Percentiles rank a stretch among this genome's conserved stretches.
phyloP scores from a whole-genome alignment of 2,797 vertebrate genomes.

The Bovichtus variegatus region DNA sequence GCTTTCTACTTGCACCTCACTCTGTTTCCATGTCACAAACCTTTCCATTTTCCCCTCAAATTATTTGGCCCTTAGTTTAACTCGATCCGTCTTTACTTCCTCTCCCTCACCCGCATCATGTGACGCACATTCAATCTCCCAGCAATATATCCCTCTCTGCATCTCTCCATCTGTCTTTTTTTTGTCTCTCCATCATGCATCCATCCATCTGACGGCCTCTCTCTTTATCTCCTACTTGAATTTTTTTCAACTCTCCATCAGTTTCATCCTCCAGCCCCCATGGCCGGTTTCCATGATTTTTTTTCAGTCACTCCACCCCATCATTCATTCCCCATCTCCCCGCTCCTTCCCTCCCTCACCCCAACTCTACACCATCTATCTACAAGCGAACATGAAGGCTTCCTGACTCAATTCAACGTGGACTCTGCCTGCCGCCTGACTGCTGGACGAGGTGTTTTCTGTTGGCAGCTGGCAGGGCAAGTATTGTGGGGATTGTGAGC shows the following conservation, averaged over 20 bases:
- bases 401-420: conserved; percentile 34
- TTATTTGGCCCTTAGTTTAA: conserved; percentile 30
- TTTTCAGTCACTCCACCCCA: background rate
- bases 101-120: conserved; percentile 17
- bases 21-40: conserved; percentile 19
- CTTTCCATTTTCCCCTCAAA: conserved; percentile 17
- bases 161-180: conserved; percentile 34
- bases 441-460: conserved; percentile 38
- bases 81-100: conserved; percentile 22
- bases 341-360: background rate
- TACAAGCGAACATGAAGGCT: background rate
- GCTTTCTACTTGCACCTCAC: conserved; percentile 8
- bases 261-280: background rate
- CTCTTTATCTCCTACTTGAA: background rate
- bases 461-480: conserved; percentile 2
- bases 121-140: conserved; percentile 27
- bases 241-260: conserved; percentile 8
- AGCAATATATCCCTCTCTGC: conserved; percentile 22
- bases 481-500: conserved; percentile 25
- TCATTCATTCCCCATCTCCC: background rate
- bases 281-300: conserved; percentile 1
- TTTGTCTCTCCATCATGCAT: conserved; percentile 21
- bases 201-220: conserved; percentile 19
- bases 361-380: background rate
- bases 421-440: conserved; percentile 30